phyloP scores from a whole-genome alignment of 1,140 invertebrate species.

The Oscheius sp. region DNA sequence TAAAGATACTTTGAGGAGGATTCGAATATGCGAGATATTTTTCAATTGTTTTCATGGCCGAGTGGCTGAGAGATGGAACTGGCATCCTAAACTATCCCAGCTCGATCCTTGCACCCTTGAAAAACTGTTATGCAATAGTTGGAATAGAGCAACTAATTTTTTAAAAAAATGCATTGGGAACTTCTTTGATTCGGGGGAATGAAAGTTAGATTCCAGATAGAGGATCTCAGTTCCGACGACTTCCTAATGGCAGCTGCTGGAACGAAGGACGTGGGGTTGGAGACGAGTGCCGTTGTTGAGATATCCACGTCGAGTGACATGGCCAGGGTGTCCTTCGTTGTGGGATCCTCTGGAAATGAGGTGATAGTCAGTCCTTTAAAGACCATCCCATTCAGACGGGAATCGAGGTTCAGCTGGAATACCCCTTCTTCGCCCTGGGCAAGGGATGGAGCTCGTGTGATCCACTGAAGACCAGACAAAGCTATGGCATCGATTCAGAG shows the following conservation, averaged over 20 bases:
- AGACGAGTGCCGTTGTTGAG: not conserved
- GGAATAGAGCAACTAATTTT: too few relatives aligned
- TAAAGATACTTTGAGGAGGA: too few relatives aligned
- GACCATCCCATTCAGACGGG: not conserved
- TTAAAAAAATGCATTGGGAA: too few relatives aligned
- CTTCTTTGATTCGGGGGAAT: too few relatives aligned
- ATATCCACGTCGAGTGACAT: not conserved
- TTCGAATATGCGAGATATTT: too few relatives aligned
- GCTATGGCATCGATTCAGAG: not conserved
- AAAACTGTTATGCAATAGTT: too few relatives aligned
- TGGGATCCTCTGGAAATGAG: not conserved
- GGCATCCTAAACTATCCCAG: too few relatives aligned
- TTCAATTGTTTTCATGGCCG: too few relatives aligned
- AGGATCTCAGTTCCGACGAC: slow-evolving; percentile 2
- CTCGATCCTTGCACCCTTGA: too few relatives aligned
- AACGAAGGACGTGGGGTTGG: not conserved
- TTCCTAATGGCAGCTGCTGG: not conserved
- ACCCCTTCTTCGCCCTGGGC: slow-evolving; percentile 4
- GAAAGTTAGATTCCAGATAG: not conserved
- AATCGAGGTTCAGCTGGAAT: slow-evolving; percentile 2
- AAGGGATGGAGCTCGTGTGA: slow-evolving; percentile 1
- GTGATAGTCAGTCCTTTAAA: not conserved
- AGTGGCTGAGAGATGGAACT: too few relatives aligned
- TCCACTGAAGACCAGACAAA: not conserved
- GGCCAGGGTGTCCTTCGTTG: not conserved